Evolutionary conservation across 2,888 invertebrate genomes (phyloP).

Genomic region (Megastigmus dorsalis): DNA sequence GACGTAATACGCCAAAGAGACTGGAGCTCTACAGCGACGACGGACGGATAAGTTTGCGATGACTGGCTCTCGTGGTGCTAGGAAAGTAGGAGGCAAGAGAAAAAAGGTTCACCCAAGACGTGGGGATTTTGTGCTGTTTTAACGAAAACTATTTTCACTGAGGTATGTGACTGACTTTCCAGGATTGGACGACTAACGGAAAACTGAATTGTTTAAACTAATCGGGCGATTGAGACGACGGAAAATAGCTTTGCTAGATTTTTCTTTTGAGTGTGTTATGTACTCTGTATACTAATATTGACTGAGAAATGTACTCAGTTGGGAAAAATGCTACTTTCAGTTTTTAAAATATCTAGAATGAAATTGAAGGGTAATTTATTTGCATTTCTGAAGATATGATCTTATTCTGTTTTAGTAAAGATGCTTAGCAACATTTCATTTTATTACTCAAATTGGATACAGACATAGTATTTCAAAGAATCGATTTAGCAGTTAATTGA

Average conservation of each 20-base stretch:
- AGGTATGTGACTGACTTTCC: neutral
- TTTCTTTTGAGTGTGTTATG: no score
- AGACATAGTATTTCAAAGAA: neutral
- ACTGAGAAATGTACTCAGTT: no score
- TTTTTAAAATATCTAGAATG: no score
- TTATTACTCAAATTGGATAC: no score
- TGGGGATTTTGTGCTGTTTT: conserved; percentile 19
- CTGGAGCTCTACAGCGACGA: conserved; percentile 24
- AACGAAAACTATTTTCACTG: conserved; percentile 17
- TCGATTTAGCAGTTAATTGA: neutral
- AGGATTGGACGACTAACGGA: neutral
- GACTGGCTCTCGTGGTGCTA: no score
- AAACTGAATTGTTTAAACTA: conserved; percentile 10
- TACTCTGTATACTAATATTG: no score
- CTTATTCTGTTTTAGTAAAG: no score
- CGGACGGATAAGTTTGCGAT: conserved; percentile 43
- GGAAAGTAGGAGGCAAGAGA: neutral
- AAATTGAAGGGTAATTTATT: no score
- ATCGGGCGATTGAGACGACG: neutral
- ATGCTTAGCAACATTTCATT: no score
- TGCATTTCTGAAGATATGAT: no score
- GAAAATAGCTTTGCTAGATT: no score
- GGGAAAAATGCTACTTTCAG: no score
- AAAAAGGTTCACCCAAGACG: conserved; percentile 10
- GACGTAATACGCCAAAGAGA: conserved; percentile 25